These are phyloP conservation scores for Agrypnus murinus DNA, from an alignment of 2,888 invertebrate species.

Conservation along the genomic window DNA sequence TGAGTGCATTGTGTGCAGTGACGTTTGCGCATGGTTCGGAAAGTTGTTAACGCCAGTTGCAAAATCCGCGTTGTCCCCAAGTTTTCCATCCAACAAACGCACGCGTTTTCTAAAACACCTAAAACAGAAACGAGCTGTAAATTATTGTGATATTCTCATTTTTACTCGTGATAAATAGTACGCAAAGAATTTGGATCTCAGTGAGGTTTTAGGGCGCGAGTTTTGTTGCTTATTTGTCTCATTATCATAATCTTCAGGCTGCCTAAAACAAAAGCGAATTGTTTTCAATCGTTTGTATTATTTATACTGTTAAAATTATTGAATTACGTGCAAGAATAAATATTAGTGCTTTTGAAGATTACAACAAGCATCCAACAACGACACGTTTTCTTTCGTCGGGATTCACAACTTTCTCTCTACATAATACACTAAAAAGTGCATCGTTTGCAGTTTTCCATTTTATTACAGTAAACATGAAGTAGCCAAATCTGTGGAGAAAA, in stretches of 20 bases:
- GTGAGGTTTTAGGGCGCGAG: constrained; percentile 1
- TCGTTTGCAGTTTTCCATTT: constrained; percentile 6
- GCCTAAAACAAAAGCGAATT: background rate
- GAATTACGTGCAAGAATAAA: constrained; percentile 23
- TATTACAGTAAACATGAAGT: background rate
- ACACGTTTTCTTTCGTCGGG: constrained; percentile 32
- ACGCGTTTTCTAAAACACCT: constrained; percentile 46
- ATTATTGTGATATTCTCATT: constrained; percentile 37
- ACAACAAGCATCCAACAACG: background rate
- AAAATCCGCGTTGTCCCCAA: constrained; percentile 49
- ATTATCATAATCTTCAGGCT: background rate
- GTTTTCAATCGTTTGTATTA: too few relatives aligned
- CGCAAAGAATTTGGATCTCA: constrained; percentile 1
- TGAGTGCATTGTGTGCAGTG: constrained; percentile 47
- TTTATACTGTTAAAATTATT: too few relatives aligned
- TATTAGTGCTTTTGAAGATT: constrained; percentile 21
- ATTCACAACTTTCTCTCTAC: constrained; percentile 39
- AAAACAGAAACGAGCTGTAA: constrained; percentile 34
- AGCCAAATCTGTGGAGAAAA: too few relatives aligned
- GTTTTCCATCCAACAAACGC: constrained; percentile 48
- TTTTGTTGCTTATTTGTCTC: background rate
- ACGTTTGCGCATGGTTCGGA: constrained; percentile 50
- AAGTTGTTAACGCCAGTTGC: constrained; percentile 48
- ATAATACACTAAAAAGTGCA: constrained; percentile 35
- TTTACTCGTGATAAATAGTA: constrained; percentile 22